Percentiles rank a stretch among this genome's conserved stretches.
Evolutionary conservation across 2,797 vertebrate genomes (phyloP).

Genomic region (Simalia tracyae): DNA sequence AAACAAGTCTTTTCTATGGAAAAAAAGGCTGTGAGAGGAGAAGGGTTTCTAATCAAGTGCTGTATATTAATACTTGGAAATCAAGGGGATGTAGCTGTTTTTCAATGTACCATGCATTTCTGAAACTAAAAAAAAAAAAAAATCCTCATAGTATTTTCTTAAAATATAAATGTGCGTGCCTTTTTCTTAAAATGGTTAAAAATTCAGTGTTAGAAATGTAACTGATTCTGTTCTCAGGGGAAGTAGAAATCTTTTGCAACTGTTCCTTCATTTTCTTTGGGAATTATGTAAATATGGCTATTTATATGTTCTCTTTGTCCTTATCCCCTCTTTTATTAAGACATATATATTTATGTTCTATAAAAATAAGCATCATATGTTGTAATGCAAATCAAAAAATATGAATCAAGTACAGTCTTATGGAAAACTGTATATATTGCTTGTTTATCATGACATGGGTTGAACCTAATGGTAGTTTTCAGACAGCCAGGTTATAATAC

Average conservation of each 20-base stretch:
- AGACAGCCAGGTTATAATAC: not conserved
- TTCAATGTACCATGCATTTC: not conserved
- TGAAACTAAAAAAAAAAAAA: not conserved
- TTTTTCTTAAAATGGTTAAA: not conserved
- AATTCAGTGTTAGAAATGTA: not conserved
- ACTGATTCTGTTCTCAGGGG: not conserved
- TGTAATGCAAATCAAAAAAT: not conserved
- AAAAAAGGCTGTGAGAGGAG: not conserved
- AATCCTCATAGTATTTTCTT: not conserved
- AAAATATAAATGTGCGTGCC: not conserved
- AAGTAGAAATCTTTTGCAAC: not conserved
- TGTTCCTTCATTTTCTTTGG: not conserved
- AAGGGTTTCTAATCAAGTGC: not conserved
- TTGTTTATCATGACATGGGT: too few relatives aligned
- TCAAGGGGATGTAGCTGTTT: not conserved
- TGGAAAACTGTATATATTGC: not conserved
- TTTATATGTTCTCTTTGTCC: too few relatives aligned
- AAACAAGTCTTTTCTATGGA: not conserved
- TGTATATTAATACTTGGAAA: not conserved
- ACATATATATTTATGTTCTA: not conserved
- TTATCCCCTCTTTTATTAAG: not conserved
- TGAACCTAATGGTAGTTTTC: not conserved
- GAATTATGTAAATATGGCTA: not conserved
- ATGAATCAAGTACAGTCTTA: not conserved
- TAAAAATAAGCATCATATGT: not conserved